Conservation (phyloP, 37 sponge, comb jelly and placozoan species). For the Ephydatia muelleri region DNA sequence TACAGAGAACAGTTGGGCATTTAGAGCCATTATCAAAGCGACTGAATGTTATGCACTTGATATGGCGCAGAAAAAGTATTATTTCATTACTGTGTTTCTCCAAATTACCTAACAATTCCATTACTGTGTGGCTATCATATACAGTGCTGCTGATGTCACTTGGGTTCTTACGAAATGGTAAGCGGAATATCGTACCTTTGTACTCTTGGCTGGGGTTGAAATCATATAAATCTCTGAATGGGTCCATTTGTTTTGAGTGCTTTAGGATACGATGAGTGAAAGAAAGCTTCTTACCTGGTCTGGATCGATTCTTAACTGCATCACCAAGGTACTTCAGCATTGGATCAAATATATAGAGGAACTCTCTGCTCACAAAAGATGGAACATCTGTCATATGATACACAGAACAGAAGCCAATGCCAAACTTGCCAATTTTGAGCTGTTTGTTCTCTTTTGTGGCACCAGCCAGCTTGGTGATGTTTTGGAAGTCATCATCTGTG, state of each 20-base stretch:
- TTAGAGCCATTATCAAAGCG: neutral
- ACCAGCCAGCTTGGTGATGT: conserved; percentile 73
- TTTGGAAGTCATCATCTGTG: too few species aligned
- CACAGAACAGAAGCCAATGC: conserved; percentile 64
- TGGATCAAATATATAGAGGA: conserved; percentile 74
- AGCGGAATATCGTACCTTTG: conserved; percentile 61
- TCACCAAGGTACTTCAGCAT: conserved; percentile 41
- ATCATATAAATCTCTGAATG: conserved; percentile 50
- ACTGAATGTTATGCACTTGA: conserved; percentile 25
- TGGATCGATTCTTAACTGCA: conserved; percentile 25
- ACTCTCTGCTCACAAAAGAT: conserved; percentile 60
- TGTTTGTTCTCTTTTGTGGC: conserved; percentile 57
- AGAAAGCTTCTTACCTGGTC: conserved; percentile 54
- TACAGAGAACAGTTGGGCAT: neutral
- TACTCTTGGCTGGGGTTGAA: conserved; percentile 12
- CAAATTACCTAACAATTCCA: conserved; percentile 5
- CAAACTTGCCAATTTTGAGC: conserved; percentile 73
- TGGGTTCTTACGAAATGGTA: conserved; percentile 40
- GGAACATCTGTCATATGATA: too few species aligned
- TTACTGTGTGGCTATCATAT: neutral
- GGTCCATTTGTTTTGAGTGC: conserved; percentile 39
- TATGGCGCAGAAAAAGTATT: conserved; percentile 30
- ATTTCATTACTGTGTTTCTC: conserved; percentile 16
- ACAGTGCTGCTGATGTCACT: conserved; percentile 37
- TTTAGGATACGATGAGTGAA: conserved; percentile 15